Percentiles rank a stretch among this genome's conserved stretches.
These are phyloP conservation scores for Iselma pallidipennis DNA, from an alignment of 2,888 invertebrate species.

Conservation along the genomic window DNA sequence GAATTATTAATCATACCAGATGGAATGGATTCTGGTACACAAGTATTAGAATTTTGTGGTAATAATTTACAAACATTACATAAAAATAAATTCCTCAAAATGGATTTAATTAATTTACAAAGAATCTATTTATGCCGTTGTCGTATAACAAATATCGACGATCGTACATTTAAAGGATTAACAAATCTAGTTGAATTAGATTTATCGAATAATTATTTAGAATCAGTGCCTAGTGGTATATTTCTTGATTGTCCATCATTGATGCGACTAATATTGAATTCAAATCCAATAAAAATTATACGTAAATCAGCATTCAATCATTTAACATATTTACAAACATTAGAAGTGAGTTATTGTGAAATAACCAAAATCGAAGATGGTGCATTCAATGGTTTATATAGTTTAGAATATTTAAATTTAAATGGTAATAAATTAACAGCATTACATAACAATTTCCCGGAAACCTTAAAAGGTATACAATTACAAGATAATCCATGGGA, in stretches of 20 bases:
- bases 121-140: slow-evolving; percentile 82
- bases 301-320: slow-evolving; percentile 74
- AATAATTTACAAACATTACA: slow-evolving; percentile 81
- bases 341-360: slow-evolving; percentile 82
- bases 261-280: slow-evolving; percentile 80
- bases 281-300: slow-evolving; percentile 78
- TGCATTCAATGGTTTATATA: slow-evolving; percentile 79
- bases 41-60: slow-evolving; percentile 83
- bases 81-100: slow-evolving; percentile 76
- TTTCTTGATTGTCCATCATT: slow-evolving; percentile 78
- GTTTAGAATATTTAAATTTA: slow-evolving; percentile 82
- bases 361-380: slow-evolving; percentile 75
- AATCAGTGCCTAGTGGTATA: slow-evolving; percentile 76
- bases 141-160: slow-evolving; percentile 76
- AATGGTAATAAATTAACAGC: slow-evolving; percentile 79
- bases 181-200: slow-evolving; percentile 88
- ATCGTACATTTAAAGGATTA: slow-evolving; percentile 79
- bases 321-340: slow-evolving; percentile 73
- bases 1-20: slow-evolving; percentile 76
- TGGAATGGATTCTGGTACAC: slow-evolving; percentile 80
- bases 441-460: slow-evolving; percentile 72
- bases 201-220: slow-evolving; percentile 79
- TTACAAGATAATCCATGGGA: slow-evolving; percentile 87
- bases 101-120: slow-evolving; percentile 83
- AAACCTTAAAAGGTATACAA: slow-evolving; percentile 76